Percentiles rank a stretch among this genome's conserved stretches.
Evolutionary conservation across 2,113 vertebrate genomes (phyloP).

Genomic region (Callipepla squamata): DNA sequence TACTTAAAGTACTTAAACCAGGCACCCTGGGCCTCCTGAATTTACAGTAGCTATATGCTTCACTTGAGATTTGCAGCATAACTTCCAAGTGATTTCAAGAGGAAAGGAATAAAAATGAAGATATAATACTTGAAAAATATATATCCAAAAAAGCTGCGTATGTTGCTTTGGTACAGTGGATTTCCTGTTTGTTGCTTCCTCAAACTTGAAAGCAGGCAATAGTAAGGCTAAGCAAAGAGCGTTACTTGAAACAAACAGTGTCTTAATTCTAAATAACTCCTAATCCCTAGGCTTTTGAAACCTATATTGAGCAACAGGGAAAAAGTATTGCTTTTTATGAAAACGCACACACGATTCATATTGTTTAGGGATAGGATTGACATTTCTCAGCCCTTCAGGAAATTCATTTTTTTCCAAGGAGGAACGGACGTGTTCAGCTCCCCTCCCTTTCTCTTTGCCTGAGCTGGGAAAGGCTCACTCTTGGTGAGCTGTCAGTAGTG

Average conservation of each 20-base stretch:
- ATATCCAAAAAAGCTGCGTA: not conserved
- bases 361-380: not conserved
- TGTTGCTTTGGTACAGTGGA: not conserved
- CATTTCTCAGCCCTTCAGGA: not conserved
- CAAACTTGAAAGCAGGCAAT: not conserved
- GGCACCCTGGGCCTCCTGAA: not conserved
- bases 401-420: not conserved
- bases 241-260: not conserved
- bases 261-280: constrained; percentile 25
- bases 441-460: not conserved
- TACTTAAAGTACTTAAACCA: not conserved
- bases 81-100: not conserved
- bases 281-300: constrained; percentile 26
- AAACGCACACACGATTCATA: not conserved
- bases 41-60: not conserved
- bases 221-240: constrained; percentile 18
- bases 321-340: constrained; percentile 17
- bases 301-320: not conserved
- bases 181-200: not conserved
- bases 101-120: not conserved
- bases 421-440: not conserved
- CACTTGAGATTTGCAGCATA: not conserved
- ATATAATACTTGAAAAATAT: not conserved
- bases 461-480: not conserved
- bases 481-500: not conserved